phyloP scores from a whole-genome alignment of 2,113 vertebrate species.

The Cheirogaleus medius region DNA sequence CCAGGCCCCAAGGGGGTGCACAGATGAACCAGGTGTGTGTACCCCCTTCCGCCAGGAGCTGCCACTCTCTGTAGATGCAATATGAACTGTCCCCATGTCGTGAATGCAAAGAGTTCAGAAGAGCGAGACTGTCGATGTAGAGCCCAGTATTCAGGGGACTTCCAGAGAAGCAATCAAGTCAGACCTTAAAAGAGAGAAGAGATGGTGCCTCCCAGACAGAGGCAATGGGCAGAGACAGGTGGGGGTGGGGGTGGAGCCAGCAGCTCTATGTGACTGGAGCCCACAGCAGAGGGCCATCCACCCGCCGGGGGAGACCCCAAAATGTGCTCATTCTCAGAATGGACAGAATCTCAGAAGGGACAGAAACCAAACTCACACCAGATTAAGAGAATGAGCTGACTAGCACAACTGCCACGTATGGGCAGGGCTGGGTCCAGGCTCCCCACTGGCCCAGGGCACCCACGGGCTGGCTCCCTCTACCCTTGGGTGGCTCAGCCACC shows the following conservation, averaged over 20 bases:
- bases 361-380: background rate
- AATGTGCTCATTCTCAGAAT: background rate
- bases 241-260: background rate
- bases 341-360: background rate
- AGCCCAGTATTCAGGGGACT: background rate
- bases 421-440: accelerated
- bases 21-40: background rate
- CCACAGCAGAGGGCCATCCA: background rate
- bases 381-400: background rate
- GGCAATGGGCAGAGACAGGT: no score
- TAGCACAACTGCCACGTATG: background rate
- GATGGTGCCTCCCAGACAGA: background rate
- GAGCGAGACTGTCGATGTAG: no score
- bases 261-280: background rate
- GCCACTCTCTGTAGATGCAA: background rate
- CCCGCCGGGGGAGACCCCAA: background rate
- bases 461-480: background rate
- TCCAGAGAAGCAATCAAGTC: background rate
- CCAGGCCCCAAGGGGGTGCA: background rate
- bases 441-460: background rate
- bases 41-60: background rate
- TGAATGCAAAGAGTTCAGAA: background rate
- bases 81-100: background rate
- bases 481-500: background rate
- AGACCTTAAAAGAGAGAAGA: background rate